Conservation (phyloP, 2,113 vertebrate genomes). For the Lycocorax pyrrhopterus region DNA sequence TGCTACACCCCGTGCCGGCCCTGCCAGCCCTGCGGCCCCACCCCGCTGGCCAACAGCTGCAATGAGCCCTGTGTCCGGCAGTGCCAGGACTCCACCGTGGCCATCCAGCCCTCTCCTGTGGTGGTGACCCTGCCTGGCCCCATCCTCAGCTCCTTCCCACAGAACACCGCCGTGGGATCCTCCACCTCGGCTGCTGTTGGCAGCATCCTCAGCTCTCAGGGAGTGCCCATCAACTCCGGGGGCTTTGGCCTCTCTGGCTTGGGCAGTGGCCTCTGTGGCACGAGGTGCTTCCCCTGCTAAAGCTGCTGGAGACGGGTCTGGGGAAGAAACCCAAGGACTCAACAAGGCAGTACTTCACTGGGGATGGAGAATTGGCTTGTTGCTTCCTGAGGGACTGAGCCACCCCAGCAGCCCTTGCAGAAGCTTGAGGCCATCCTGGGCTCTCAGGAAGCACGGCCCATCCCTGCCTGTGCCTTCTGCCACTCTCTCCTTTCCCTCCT, state of each 20-base stretch:
- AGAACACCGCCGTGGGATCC: not conserved
- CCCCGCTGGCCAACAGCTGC: not conserved
- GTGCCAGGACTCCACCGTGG: not conserved
- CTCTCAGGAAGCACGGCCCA: not conserved
- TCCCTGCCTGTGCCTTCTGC: not conserved
- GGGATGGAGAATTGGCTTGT: rapidly evolving
- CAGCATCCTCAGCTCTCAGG: not conserved
- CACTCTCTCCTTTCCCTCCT: not conserved
- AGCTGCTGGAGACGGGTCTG: rapidly evolving
- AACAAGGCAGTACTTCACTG: rapidly evolving
- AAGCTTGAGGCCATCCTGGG: not conserved
- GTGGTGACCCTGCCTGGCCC: not conserved
- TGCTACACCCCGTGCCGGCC: not conserved
- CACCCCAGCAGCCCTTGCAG: not conserved
- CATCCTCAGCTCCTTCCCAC: not conserved
- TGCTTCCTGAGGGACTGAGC: not conserved
- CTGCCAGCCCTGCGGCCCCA: not conserved
- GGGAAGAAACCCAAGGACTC: not conserved
- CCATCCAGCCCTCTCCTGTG: not conserved
- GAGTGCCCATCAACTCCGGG: not conserved
- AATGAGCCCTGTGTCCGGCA: not conserved
- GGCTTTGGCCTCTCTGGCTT: not conserved
- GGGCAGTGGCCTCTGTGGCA: not conserved
- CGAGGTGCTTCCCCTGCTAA: not conserved
- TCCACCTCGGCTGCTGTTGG: not conserved